phyloP scores from a whole-genome alignment of 2,888 invertebrate genomes.

The Drosophila buzzatii region DNA sequence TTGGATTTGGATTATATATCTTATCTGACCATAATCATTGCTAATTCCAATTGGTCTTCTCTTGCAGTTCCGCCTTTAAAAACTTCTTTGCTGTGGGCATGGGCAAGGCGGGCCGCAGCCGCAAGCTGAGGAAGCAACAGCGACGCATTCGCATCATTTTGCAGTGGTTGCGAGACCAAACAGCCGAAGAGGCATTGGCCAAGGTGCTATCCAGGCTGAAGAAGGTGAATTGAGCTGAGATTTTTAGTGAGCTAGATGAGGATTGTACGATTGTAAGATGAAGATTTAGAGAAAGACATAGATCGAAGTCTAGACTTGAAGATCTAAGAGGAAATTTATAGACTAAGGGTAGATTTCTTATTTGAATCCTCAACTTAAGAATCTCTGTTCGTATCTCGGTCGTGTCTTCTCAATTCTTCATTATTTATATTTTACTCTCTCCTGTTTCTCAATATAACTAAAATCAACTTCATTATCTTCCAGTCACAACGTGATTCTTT shows the following conservation, averaged over 20 bases:
- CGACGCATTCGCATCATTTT: slow-evolving; percentile 90
- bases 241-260: too few species aligned
- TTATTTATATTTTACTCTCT: not conserved
- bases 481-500: slow-evolving; percentile 86
- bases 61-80: slow-evolving; percentile 86
- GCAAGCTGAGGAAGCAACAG: slow-evolving; percentile 87
- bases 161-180: slow-evolving; percentile 91
- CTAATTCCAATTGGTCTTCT: not conserved
- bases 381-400: too few species aligned
- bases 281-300: not conserved
- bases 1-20: too few species aligned
- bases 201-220: slow-evolving; percentile 89
- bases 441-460: not conserved
- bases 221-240: slow-evolving; percentile 70
- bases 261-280: not conserved
- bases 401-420: too few species aligned
- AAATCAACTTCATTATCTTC: slow-evolving; percentile 5
- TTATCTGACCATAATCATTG: too few species aligned
- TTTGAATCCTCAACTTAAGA: too few species aligned
- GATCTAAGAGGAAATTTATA: too few species aligned
- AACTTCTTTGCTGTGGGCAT: slow-evolving; percentile 89
- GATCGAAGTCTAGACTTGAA: not conserved
- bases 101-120: slow-evolving; percentile 78
- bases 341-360: too few species aligned
- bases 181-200: slow-evolving; percentile 89